phyloP scores from a whole-genome alignment of 2,113 vertebrate genomes.

The Columba janthina region DNA sequence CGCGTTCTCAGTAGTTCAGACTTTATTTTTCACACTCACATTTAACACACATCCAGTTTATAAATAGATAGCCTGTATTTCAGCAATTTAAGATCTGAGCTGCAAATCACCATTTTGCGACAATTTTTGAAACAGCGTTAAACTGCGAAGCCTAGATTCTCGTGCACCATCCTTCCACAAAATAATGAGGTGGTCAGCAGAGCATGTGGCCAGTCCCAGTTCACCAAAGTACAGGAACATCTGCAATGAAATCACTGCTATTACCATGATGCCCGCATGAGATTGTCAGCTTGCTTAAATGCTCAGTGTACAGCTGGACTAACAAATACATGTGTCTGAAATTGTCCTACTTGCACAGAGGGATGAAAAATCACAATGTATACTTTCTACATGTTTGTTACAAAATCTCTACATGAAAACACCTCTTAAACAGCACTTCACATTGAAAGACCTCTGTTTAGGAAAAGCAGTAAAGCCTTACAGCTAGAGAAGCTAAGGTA shows the following conservation, averaged over 20 bases:
- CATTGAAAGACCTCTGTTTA: background rate
- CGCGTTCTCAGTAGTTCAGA: background rate
- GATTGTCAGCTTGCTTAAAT: background rate
- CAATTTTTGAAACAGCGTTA: constrained; percentile 89
- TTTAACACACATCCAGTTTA: background rate
- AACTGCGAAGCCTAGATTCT: constrained; percentile 88
- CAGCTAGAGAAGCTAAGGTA: background rate
- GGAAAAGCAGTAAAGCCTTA: background rate
- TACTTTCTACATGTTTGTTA: background rate
- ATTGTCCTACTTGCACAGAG: background rate
- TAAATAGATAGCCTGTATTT: background rate
- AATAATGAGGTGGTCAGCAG: constrained; percentile 93
- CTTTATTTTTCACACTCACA: background rate
- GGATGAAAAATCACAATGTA: background rate
- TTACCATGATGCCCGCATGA: background rate
- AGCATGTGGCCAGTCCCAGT: constrained; percentile 89
- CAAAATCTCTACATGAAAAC: background rate
- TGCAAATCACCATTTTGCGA: constrained; percentile 82
- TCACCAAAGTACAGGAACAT: constrained; percentile 92
- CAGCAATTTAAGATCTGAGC: constrained; percentile 27
- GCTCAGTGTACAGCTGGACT: background rate
- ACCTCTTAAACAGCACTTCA: background rate
- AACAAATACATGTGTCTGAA: background rate
- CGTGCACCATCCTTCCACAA: constrained; percentile 92
- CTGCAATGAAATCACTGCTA: constrained; percentile 72